phyloP scores from a whole-genome alignment of 2,113 vertebrate species.

The Tiliqua scincoides region DNA sequence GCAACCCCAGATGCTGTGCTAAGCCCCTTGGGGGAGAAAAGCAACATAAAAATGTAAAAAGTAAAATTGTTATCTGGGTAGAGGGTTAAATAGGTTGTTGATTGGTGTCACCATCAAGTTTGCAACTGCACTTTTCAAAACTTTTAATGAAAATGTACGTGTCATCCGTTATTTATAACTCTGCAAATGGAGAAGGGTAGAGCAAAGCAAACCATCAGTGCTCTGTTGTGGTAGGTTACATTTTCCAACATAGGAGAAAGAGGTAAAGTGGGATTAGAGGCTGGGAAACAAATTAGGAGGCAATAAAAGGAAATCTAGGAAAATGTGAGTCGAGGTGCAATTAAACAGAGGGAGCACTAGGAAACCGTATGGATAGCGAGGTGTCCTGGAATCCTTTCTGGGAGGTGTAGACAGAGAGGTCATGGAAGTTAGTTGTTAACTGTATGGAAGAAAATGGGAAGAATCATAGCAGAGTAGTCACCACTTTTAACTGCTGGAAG shows the following conservation, averaged over 20 bases:
- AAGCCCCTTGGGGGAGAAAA: too few relatives aligned
- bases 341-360: conserved; percentile 33
- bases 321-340: conserved; percentile 26
- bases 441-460: conserved; percentile 61
- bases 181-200: not conserved
- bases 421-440: conserved; percentile 63
- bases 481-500: conserved; percentile 63
- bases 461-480: conserved; percentile 56
- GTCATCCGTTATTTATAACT: not conserved
- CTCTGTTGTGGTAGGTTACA: not conserved
- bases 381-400: conserved; percentile 70
- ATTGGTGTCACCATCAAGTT: not conserved
- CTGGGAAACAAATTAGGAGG: conserved; percentile 8
- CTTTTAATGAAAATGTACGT: not conserved
- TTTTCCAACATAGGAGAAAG: not conserved
- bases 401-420: conserved; percentile 78
- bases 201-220: not conserved
- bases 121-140: not conserved
- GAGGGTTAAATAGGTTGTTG: not conserved
- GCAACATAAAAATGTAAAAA: too few relatives aligned
- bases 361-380: conserved; percentile 40
- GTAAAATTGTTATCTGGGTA: not conserved
- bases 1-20: too few relatives aligned
- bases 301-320: conserved; percentile 14
- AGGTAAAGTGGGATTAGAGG: conserved; percentile 10